phyloP scores from a whole-genome alignment of 1,140 invertebrate species.

The Leptopilina boulardi region DNA sequence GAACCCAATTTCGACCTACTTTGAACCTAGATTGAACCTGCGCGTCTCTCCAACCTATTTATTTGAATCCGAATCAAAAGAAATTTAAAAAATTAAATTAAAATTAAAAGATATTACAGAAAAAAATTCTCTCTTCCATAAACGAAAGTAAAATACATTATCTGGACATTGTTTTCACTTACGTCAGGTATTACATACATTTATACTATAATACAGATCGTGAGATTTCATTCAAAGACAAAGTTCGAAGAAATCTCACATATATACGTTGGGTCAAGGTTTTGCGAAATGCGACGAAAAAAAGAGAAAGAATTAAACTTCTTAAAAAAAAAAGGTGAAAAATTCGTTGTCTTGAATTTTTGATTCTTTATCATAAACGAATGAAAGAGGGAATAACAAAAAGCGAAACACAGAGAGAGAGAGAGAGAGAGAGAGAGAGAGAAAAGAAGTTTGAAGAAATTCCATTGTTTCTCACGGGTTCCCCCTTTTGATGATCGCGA shows the following conservation, averaged over 20 bases:
- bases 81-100: background rate
- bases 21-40: no score
- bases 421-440: background rate
- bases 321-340: background rate
- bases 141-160: background rate
- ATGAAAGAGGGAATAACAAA: constrained; percentile 1
- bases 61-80: no score
- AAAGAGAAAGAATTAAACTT: constrained; percentile 32
- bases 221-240: background rate
- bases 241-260: background rate
- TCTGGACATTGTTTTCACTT: no score
- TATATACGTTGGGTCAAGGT: constrained; percentile 6
- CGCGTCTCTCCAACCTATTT: no score
- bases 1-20: no score
- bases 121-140: background rate
- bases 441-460: constrained; percentile 44
- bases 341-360: background rate
- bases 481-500: background rate
- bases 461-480: constrained; percentile 30
- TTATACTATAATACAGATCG: no score
- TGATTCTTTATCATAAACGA: background rate
- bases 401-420: constrained; percentile 42
- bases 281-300: background rate
- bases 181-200: no score
- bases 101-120: background rate